Conservation (phyloP, 2,113 vertebrate species). For the Panthera leo region DNA sequence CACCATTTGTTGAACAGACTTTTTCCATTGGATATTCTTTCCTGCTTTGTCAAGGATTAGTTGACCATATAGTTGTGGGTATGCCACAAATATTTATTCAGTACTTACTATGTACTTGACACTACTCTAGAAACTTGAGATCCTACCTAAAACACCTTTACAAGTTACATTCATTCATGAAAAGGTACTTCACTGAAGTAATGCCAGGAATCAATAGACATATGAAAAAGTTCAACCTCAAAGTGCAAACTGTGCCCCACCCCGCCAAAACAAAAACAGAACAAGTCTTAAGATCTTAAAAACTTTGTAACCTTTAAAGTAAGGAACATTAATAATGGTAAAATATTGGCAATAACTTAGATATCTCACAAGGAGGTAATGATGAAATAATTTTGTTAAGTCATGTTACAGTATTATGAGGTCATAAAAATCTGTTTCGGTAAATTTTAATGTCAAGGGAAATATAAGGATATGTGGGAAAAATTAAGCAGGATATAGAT, state of each 20-base stretch:
- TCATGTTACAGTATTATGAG: not conserved
- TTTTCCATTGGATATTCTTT: no score
- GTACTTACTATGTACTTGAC: constrained; percentile 4
- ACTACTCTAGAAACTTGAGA: not conserved
- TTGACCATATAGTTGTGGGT: no score
- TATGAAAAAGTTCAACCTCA: constrained; percentile 16
- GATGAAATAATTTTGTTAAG: not conserved
- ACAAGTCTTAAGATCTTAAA: constrained; percentile 13
- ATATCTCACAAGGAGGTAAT: not conserved
- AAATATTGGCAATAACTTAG: not conserved
- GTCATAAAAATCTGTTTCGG: not conserved
- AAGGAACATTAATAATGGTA: not conserved
- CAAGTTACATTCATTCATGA: constrained; percentile 13
- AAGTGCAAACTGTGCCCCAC: not conserved
- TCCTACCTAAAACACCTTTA: not conserved
- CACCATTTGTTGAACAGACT: no score
- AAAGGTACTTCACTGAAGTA: constrained; percentile 22
- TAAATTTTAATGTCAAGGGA: not conserved
- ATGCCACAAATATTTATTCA: not conserved
- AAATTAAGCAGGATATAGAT: constrained; percentile 6
- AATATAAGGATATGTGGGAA: not conserved
- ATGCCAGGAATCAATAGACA: constrained; percentile 15
- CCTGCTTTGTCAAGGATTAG: no score
- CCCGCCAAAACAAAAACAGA: not conserved
- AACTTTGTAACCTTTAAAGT: not conserved